Percentiles rank a stretch among this genome's conserved stretches.
Conservation (phyloP, 53 echinoderm and acorn worm species). For the Patiria pectinifera region DNA sequence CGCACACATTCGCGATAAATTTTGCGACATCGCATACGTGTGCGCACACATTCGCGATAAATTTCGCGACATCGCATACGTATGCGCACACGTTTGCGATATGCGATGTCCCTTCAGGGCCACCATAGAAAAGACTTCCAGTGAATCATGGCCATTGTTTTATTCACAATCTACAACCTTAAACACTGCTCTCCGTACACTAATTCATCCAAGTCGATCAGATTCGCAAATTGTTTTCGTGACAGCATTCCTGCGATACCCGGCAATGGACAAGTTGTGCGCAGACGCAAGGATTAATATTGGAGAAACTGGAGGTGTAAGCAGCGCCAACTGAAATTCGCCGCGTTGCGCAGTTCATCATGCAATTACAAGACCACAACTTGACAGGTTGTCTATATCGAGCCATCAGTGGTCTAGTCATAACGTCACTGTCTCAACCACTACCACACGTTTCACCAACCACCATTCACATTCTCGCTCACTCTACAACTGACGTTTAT, state of each 20-base stretch:
- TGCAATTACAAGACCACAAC: background rate
- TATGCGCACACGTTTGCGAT: no score
- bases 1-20: no score
- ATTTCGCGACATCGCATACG: no score
- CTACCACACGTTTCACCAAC: background rate
- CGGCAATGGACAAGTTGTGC: background rate
- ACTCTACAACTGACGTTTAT: background rate
- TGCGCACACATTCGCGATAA: no score
- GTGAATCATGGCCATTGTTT: no score
- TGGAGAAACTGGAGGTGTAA: background rate
- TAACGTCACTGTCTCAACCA: background rate
- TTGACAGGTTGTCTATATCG: background rate
- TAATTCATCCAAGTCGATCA: background rate
- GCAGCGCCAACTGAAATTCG: background rate
- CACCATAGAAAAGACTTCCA: no score
- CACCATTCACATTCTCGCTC: background rate
- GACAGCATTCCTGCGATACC: background rate
- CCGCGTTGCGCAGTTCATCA: constrained; percentile 5
- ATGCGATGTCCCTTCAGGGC: no score
- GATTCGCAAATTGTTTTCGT: background rate
- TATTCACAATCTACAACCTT: no score
- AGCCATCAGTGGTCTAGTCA: background rate
- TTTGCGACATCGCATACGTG: no score
- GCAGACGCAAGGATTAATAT: background rate
- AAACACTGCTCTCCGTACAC: background rate